phyloP scores from a whole-genome alignment of 2,797 vertebrate genomes.

The Delichon dasypus region DNA sequence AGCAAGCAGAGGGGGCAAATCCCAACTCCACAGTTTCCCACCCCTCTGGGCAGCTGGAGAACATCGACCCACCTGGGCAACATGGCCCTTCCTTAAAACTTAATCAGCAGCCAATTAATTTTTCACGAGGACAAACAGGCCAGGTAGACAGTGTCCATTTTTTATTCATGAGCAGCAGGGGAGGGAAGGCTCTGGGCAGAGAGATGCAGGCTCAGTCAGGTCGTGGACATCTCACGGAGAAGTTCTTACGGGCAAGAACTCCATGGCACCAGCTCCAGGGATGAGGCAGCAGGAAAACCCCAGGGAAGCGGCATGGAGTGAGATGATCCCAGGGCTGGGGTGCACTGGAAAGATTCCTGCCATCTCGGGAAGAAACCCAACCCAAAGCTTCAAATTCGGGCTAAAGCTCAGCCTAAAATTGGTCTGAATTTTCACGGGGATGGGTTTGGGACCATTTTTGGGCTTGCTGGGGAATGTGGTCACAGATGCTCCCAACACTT shows the following conservation, averaged over 20 bases:
- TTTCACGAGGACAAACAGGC: slow-evolving; percentile 72
- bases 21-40: background rate
- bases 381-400: background rate
- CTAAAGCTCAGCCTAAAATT: background rate
- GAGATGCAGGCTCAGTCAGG: background rate
- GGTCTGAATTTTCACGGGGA: background rate
- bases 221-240: background rate
- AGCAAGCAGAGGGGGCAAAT: background rate
- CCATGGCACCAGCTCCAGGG: accelerated
- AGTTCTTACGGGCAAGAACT: background rate
- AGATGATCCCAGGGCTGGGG: background rate
- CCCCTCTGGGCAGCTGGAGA: background rate
- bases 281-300: background rate
- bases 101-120: slow-evolving; percentile 69
- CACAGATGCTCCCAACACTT: too few species aligned
- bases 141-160: slow-evolving; percentile 51
- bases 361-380: background rate
- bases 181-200: background rate
- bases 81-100: slow-evolving; percentile 54
- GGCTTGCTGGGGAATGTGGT: background rate
- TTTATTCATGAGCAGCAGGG: slow-evolving; percentile 53
- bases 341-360: background rate
- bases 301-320: accelerated
- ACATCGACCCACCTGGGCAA: background rate
- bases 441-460: background rate